Conservation (phyloP, 2,888 invertebrate species). For the Palloptera scutellata region DNA sequence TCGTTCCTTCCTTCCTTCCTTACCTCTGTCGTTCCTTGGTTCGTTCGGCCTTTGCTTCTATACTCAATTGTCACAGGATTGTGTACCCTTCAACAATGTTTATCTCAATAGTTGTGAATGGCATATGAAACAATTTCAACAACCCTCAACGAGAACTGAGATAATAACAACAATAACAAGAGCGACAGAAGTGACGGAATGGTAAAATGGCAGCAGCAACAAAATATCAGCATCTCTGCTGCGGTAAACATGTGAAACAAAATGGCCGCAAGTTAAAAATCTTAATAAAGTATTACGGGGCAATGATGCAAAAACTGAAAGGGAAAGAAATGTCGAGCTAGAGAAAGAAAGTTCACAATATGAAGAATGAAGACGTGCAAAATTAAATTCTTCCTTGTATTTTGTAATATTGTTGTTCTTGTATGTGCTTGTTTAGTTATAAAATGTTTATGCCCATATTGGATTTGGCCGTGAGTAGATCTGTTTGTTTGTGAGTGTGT, state of each 20-base stretch:
- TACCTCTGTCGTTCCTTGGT: slow-evolving; percentile 3
- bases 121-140: not conserved
- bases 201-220: slow-evolving; percentile 3
- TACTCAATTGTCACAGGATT: slow-evolving; percentile 31
- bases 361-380: too few species aligned
- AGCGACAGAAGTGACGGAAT: too few species aligned
- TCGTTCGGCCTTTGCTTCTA: slow-evolving; percentile 11
- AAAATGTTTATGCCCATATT: too few species aligned
- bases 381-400: too few species aligned
- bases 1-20: not conserved
- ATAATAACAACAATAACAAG: slow-evolving; percentile 35
- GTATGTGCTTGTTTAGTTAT: too few species aligned
- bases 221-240: not conserved
- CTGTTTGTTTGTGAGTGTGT: too few species aligned
- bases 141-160: not conserved
- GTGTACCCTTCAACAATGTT: slow-evolving; percentile 31
- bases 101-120: slow-evolving; percentile 18
- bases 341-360: too few species aligned
- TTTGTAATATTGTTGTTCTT: too few species aligned
- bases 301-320: too few species aligned
- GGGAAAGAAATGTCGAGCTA: too few species aligned
- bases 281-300: too few species aligned
- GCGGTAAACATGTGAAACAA: not conserved
- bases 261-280: not conserved
- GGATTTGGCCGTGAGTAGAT: too few species aligned